These are phyloP conservation scores for Hypolimnas misippus DNA, from an alignment of 2,888 invertebrate genomes.

Conservation along the genomic window DNA sequence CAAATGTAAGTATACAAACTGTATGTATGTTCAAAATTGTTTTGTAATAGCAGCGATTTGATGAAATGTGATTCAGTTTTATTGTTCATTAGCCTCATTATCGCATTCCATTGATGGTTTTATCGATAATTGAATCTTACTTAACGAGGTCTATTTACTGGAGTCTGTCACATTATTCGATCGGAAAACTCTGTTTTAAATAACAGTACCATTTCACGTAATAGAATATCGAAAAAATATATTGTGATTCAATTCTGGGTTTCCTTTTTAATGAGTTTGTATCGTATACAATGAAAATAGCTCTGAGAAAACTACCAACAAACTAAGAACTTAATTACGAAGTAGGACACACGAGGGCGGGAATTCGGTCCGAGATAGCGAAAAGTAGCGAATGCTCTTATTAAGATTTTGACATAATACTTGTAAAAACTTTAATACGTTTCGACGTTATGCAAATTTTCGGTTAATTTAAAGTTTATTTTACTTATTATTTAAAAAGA, in stretches of 20 bases:
- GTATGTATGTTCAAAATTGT: neutral
- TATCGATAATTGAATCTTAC: slow-evolving; percentile 42
- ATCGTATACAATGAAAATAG: slow-evolving; percentile 17
- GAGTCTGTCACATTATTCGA: slow-evolving; percentile 33
- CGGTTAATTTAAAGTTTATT: neutral
- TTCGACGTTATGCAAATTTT: neutral
- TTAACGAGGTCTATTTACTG: slow-evolving; percentile 37
- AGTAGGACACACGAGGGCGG: slow-evolving; percentile 33
- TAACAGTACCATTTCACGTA: slow-evolving; percentile 19
- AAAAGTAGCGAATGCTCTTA: slow-evolving; percentile 23
- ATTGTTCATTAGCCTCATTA: slow-evolving; percentile 31
- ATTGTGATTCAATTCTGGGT: slow-evolving; percentile 13
- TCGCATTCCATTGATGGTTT: slow-evolving; percentile 37
- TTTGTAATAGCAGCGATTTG: slow-evolving; percentile 3
- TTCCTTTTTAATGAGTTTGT: slow-evolving; percentile 14
- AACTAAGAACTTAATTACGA: slow-evolving; percentile 36
- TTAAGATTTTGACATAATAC: slow-evolving; percentile 9
- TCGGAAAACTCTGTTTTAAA: slow-evolving; percentile 26
- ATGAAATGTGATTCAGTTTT: slow-evolving; percentile 27
- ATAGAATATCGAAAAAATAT: slow-evolving; percentile 20
- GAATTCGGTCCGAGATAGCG: slow-evolving; percentile 25
- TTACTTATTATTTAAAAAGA: neutral
- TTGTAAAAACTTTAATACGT: neutral
- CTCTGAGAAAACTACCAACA: slow-evolving; percentile 23
- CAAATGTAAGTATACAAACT: slow-evolving; percentile 74